Base-by-base conservation (phyloP, 2,797 vertebrate genomes). In the Pyrocephalus nanus region DNA sequence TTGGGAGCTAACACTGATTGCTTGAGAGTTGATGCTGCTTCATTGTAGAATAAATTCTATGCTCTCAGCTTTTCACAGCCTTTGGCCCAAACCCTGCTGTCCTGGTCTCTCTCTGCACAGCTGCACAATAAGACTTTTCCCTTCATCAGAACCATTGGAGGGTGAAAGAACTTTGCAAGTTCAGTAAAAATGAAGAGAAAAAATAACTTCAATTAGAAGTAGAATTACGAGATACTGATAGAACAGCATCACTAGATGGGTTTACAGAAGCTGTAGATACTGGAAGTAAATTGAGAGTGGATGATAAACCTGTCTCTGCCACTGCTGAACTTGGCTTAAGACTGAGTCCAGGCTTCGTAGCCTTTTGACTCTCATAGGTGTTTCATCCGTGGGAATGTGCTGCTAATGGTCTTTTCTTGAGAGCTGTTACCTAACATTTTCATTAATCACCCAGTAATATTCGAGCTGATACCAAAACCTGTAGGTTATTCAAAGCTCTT, bases 61-160 rank as follows among this genome's bases (percentile, higher is more conserved):
- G 0, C 15, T 57, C 15, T 40, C 47, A 36, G 57, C 8, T 69
- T 72, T 78, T 74, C 0, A 3, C 15, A 62, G 48, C 51, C 65
- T 54, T 72, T 43, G 51, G 62, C 42, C 40, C 60, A 71, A 65
- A 54, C 34, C 10, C 47, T 0, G 0, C 23, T 0, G 2, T 60
- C 83, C 53, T 1, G 2, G 22, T 36, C 48, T 19, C 13, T 62
- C 73, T 22, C 21, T 23, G 38, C 50, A 26, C 23, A 43, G 36
- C 26, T 19, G 45, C 25, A 15, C 10, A 8, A 13, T 36, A 40
- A 75, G 12, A 51, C 23, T 26, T 38, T 82, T 73, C 27, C 0
- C 3, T 73, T 78, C 22, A 6, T 43, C 51, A 36, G 43, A 67
- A 36, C 29, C 53, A 23, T 1, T 50, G 65, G 19, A 71, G 43